Base-by-base conservation (phyloP, 2,113 vertebrate genomes). In the Stomatorhinus ivindoensis region DNA sequence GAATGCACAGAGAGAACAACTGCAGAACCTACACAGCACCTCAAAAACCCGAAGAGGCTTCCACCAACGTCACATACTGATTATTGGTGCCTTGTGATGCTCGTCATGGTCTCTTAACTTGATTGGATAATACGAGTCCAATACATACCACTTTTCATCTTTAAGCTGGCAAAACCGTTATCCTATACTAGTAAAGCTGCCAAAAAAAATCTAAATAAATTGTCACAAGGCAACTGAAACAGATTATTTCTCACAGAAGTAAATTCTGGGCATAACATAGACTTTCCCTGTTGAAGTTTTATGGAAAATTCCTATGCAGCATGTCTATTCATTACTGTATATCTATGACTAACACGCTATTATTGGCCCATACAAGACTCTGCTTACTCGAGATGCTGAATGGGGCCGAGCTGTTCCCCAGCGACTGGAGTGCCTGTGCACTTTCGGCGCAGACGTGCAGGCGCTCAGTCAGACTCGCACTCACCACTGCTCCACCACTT, bases 401-500 rank as follows among this genome's bases (percentile, higher is more conserved):
- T 76, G 69, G 65, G 31, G 11, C 11, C 1, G 65, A 27, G 61
- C 9, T 65, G n/a, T 65, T n/a, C n/a, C 13, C 31, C 27, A 73
- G 39, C 0, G 5, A 46, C 80, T 0, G 5, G 8, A 24, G 35
- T 9, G 15, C 35, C 80, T 4, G 35, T 3, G 80, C 17, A 17
- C 35, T 21, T 11, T n/a, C 84, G 1, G 46, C 46, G 46, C 46
- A 47, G 46, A 9, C 46, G 46, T 1, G 46, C 46, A 47, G 51
- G 13, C 35, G 8, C 17, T 1, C 31, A 61, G 19, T 4, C 47
- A 13, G 47, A 8, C 55, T 82, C 17, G 0, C 87, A 97, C 97
- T 94, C 90, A 99, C 98, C 98, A 42, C 97, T 98, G 94, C 95
- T 97, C 98, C 98, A 99, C 98, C 98, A 99, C 88, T 99, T 99